Conservation (phyloP, 1,140 invertebrate species). For the Trichonephila clavipes region DNA sequence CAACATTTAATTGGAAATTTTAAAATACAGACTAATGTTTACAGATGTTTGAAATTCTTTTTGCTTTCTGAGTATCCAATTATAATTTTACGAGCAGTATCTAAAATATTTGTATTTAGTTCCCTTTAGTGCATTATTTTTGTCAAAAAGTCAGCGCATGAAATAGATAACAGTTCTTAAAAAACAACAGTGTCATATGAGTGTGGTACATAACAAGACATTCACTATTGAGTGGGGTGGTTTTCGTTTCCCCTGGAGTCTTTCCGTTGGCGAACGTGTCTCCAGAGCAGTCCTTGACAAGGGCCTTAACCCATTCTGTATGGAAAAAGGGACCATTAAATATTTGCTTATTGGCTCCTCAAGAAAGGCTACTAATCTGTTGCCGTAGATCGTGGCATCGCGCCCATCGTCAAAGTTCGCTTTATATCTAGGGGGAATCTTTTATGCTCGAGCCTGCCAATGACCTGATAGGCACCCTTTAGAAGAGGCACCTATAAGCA, state of each 20-base stretch:
- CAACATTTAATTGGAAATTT: no score
- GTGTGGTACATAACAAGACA: no score
- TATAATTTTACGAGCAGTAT: no score
- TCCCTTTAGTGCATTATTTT: no score
- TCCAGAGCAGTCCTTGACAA: neutral
- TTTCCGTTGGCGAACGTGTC: neutral
- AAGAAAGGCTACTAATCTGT: constrained; percentile 35
- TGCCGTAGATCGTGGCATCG: neutral
- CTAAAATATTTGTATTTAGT: no score
- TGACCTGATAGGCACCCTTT: constrained; percentile 44
- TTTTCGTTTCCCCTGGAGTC: no score
- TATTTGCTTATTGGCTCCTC: constrained; percentile 40
- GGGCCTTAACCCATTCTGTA: neutral
- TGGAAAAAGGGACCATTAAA: neutral
- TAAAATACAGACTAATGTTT: no score
- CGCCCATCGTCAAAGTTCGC: constrained; percentile 24
- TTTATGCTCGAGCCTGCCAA: constrained; percentile 32
- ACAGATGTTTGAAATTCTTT: no score
- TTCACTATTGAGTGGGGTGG: neutral
- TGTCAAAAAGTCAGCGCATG: no score
- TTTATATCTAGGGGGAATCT: constrained; percentile 27
- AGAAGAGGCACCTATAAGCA: constrained; percentile 52
- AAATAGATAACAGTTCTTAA: no score
- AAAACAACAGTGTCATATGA: no score
- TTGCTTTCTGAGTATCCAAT: no score